Conservation (phyloP, 2,113 vertebrate species). For the Salvelinus namaycush region DNA sequence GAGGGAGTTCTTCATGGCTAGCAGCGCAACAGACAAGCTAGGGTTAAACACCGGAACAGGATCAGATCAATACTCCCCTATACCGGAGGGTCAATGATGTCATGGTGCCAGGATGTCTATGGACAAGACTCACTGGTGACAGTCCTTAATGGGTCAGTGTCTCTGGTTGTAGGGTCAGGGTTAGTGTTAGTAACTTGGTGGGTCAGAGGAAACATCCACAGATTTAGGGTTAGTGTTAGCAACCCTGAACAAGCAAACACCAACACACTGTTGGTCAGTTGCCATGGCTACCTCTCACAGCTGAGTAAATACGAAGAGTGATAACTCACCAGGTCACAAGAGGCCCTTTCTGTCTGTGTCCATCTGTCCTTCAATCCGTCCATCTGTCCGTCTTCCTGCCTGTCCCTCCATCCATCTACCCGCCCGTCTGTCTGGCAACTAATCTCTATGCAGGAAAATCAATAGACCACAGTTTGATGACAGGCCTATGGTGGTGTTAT, state of each 20-base stretch:
- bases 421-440: neutral
- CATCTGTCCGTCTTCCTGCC: neutral
- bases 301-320: slow-evolving; percentile 55
- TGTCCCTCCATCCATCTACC: no score
- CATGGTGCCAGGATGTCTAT: no score
- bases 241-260: slow-evolving; percentile 62
- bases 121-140: no score
- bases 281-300: slow-evolving; percentile 47
- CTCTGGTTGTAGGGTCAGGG: no score
- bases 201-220: neutral
- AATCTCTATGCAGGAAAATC: neutral
- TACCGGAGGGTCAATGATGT: no score
- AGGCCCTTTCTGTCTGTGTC: neutral
- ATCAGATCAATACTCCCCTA: no score
- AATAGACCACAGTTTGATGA: neutral
- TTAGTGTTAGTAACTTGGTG: no score
- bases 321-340: neutral
- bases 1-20: no score
- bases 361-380: neutral
- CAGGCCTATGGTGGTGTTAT: neutral
- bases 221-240: slow-evolving; percentile 37
- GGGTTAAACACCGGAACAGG: no score
- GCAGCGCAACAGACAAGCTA: no score
- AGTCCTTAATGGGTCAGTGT: no score
- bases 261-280: slow-evolving; percentile 62